Base-by-base conservation (phyloP, 2,797 vertebrate species). In the Myotis findleyi region DNA sequence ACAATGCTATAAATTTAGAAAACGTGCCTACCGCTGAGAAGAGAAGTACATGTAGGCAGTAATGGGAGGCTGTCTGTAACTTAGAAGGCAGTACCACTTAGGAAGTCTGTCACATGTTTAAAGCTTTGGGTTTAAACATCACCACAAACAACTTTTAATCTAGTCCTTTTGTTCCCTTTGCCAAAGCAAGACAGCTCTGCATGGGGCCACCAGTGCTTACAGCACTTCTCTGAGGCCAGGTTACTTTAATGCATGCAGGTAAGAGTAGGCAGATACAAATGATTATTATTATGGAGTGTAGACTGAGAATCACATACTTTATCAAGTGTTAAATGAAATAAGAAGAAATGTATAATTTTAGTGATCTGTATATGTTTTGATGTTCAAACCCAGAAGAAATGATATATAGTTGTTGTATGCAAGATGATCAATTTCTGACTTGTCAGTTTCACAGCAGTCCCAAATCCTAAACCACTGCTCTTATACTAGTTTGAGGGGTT, bases 351-450 rank as follows among this genome's bases (percentile, higher is more conserved):
- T n/a, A 3, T 44, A 75, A 73, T 6, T 89, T 47, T 5, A 83
- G 20, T 51, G 21, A 91, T 33, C 14, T 64, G 44, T 59, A 75
- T 57, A 71, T 62, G 11, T 44, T 83, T 41, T 93, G 41, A 73
- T 91, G 62, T 79, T 93, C 71, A 92, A 92, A 86, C 14, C 6
- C 88, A 55, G 23, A 83, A 79, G 68, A 93, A 80, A 64, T 33
- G n/a, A 72, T 64, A 25, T 10, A 41, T 0, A 66, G 20, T 9
- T 91, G n/a, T 33, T 55, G 81, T 69, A 7, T 16, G 79, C n/a
- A 83, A 79, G 36, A 80, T 16, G 21, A 92, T 25, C 30, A 38
- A 47, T 73, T 84, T 71, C 44, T 79, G 57, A 83, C 64, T 68
- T 68, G 73, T 80, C 33, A 82, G 21, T 44, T 79, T 91, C 21